Conservation (phyloP, 1,140 invertebrate species). For the Camponotus pennsylvanicus region DNA sequence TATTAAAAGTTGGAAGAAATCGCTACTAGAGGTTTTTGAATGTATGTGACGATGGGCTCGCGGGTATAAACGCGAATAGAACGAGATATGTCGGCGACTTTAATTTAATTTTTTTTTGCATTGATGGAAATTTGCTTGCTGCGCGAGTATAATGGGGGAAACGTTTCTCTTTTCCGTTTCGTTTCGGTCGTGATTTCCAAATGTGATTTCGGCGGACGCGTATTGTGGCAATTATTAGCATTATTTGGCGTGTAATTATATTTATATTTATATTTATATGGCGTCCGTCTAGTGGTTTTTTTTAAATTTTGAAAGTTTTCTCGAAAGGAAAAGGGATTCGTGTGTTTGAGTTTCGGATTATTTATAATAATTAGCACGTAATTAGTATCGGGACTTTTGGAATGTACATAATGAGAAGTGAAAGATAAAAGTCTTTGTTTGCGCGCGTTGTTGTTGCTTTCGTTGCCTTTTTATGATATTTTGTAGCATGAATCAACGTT, state of each 20-base stretch:
- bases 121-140: conserved; percentile 1
- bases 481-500: conserved; percentile 13
- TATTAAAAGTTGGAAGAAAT: conserved; percentile 76
- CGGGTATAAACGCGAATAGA: neutral
- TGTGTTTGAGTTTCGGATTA: conserved; percentile 12
- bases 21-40: conserved; percentile 65
- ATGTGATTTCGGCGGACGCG: conserved; percentile 48
- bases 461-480: conserved; percentile 7
- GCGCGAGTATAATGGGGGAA: neutral
- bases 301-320: conserved; percentile 44
- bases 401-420: neutral
- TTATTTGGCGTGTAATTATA: conserved; percentile 51
- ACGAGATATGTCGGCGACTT: neutral
- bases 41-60: conserved; percentile 4
- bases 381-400: neutral
- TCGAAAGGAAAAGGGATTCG: conserved; percentile 49
- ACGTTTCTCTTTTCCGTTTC: conserved; percentile 45
- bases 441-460: conserved; percentile 12
- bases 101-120: neutral
- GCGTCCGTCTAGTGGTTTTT: conserved; percentile 27
- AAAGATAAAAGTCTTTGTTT: neutral
- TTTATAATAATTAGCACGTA: conserved; percentile 9
- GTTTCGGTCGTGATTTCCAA: conserved; percentile 50
- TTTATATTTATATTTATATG: conserved; percentile 39
- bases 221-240: conserved; percentile 37